Percentiles rank a stretch among this genome's conserved stretches.
phyloP scores from a whole-genome alignment of 2,888 invertebrate genomes.

The Amphipyra berbera region DNA sequence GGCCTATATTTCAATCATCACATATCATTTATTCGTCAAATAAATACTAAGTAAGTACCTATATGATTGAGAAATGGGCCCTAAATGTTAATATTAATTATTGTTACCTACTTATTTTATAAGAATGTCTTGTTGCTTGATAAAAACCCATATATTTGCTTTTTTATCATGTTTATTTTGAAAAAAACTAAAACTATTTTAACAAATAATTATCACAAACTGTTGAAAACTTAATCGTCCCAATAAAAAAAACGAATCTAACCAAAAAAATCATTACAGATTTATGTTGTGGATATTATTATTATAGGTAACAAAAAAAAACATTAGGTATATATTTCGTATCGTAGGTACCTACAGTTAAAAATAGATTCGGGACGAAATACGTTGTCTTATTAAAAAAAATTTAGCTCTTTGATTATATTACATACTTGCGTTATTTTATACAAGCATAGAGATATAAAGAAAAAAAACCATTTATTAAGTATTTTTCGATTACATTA shows the following conservation, averaged over 20 bases:
- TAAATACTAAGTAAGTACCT: too few species aligned
- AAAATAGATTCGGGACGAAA: conserved; percentile 1
- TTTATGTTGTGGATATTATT: background rate
- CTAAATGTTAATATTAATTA: conserved; percentile 1
- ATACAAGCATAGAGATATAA: conserved; percentile 8
- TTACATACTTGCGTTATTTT: conserved; percentile 3
- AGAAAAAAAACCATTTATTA: background rate
- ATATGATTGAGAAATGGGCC: too few species aligned
- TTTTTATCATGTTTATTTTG: conserved; percentile 42
- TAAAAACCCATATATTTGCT: conserved; percentile 24
- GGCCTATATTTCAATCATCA: too few species aligned
- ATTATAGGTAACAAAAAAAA: conserved; percentile 3
- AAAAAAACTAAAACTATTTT: conserved; percentile 31
- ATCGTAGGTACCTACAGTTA: background rate
- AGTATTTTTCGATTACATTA: conserved; percentile 10
- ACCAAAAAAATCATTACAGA: conserved; percentile 6
- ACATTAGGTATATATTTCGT: conserved; percentile 1
- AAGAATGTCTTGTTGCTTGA: conserved; percentile 9
- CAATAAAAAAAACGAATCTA: background rate
- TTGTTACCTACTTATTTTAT: conserved; percentile 8
- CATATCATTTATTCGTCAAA: too few species aligned
- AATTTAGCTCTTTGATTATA: too few species aligned
- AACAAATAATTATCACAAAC: conserved; percentile 48
- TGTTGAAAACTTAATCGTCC: conserved; percentile 8
- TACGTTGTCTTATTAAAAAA: conserved; percentile 5